Evolutionary conservation across 2,797 vertebrate species (phyloP), one percentile per base, ranked within the genome.

Genomic region (Natrix natrix): DNA sequence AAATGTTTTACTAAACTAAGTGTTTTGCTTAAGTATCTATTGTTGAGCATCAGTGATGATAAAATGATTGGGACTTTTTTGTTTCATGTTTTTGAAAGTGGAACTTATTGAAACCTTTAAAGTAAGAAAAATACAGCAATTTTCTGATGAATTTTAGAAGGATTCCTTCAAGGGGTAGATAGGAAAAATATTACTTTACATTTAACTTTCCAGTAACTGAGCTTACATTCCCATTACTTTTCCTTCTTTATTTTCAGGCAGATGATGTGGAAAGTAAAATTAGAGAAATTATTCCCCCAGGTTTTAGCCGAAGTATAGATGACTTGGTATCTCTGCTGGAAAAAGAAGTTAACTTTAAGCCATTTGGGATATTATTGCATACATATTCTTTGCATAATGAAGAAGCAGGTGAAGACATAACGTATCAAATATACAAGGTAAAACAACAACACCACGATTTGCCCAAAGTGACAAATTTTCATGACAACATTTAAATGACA

Each of bases 371-470:
- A 90, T 97, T 99, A 95, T 97, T 99, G 59, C 99, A 99, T 97
- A 98, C 98, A 0, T 99, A 99, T 95, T 98, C 98, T 20, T 97
- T 99, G 96, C 98, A 98, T 97, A 99, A 98, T 83, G 98, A 98
- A 96, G 99, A 99, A 94, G 99, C 98, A 8, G 99, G 98, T 93
- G 98, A 98, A 91, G 98, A 98, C 86, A 98, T 99, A 97, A 98
- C 98, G 0, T 99, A 99, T 95, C 98, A 99, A 97, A 99, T 99
- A 97, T 98, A 99, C 94, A 99, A 99, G 98, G 99, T 99, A 97
- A 95, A 96, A 94, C 32, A 92, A 95, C 90, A 88, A 0, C 93
- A 43, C 60, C 26, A 87, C 22, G 20, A 94, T 95, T 86, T 74
- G 26, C 93, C n/a, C 54, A 95, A 57, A 2, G 13, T 0, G 61